phyloP scores from a whole-genome alignment of 1,140 invertebrate species.

The Tetramorium parvispinum region DNA sequence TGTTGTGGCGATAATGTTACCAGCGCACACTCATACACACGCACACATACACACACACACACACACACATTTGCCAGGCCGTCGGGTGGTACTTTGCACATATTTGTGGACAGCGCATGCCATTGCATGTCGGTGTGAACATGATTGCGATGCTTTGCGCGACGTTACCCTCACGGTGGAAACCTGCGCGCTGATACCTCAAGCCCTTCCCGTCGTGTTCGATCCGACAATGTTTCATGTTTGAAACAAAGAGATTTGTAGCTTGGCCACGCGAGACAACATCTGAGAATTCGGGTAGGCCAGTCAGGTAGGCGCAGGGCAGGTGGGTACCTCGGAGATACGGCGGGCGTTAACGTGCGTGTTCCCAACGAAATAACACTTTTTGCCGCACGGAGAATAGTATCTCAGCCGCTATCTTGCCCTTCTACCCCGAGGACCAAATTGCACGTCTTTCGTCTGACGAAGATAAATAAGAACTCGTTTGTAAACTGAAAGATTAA shows the following conservation, averaged over 20 bases:
- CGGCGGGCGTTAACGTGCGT: background rate
- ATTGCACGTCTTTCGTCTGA: conserved; percentile 28
- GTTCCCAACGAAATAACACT: conserved; percentile 17
- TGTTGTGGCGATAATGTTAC: conserved; percentile 48
- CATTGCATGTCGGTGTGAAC: conserved; percentile 10
- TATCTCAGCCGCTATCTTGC: background rate
- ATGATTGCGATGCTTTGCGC: conserved; percentile 27
- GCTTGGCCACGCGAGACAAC: background rate
- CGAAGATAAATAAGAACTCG: conserved; percentile 17
- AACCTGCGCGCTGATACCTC: background rate
- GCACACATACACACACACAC: background rate
- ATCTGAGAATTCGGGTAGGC: background rate
- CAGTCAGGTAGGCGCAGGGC: conserved; percentile 30
- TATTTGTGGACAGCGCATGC: conserved; percentile 20
- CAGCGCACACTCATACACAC: background rate
- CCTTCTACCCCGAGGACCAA: background rate
- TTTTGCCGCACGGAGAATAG: background rate
- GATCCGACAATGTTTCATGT: background rate
- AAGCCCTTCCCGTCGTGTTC: background rate
- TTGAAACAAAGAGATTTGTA: conserved; percentile 7
- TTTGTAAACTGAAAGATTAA: conserved; percentile 15
- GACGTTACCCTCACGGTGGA: background rate
- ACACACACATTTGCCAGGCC: background rate
- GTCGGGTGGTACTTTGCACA: background rate
- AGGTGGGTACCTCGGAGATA: conserved; percentile 15